Evolutionary conservation across 2,113 vertebrate species (phyloP), one percentile per base, ranked within the genome.

Genomic region (Oryzias melastigma): DNA sequence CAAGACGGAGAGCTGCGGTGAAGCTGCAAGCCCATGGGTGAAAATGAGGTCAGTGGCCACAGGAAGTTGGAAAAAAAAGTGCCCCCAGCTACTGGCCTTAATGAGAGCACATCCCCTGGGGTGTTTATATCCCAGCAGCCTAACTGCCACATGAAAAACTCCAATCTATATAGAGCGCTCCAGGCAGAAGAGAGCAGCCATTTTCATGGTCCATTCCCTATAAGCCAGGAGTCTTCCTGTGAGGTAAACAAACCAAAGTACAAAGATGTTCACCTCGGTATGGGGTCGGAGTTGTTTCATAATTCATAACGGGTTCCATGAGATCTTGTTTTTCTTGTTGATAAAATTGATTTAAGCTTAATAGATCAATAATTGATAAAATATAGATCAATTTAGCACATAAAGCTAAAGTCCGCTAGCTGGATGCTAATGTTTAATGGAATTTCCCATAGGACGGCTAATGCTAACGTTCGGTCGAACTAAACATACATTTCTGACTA

Each of bases 11-110:
- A 78, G 90, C 88, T 76, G 80, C 77, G 90, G 89, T 87, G 88
- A 90, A 91, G 91, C 90, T 90, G 88, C 84, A 81, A 91, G 91
- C 86, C 80, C 69, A 85, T 84, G 84, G 93, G 92, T 94, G 92
- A 94, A 94, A 94, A 95, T 84, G 87, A 95, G 94, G 95, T 96
- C 96, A 97, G 71, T 94, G 89, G 89, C 92, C 93, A 93, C 92
- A 94, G 93, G 94, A 95, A 93, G 91, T 87, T 82, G 89, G 86
- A 89, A 83, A 93, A 89, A 86, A 89, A 86, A 91, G 62, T 82
- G 93, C 92, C 0, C 53, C 77, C 78, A 92, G 84, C 85, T 89
- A 83, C 87, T 75, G 85, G 89, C 91, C 92, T 92, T 95, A 96
- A 95, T 95, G 94, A 96, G 94, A 93, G 79, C 77, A 83, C 90